Evolutionary conservation across 2,888 invertebrate species (phyloP).

Genomic region (Dastarcus helophoroides): DNA sequence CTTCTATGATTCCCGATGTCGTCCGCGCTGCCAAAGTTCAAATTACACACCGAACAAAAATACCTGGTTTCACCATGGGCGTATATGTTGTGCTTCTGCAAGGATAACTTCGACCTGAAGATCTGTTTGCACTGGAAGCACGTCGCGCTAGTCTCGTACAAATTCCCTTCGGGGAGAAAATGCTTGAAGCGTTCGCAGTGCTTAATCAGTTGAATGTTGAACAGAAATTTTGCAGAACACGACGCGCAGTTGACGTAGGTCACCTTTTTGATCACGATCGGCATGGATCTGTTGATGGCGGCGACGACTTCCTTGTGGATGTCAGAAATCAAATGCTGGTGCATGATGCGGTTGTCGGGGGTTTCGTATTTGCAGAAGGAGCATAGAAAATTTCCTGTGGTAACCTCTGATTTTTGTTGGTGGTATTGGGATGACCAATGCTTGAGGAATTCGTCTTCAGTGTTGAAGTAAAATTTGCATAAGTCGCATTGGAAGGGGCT

Average conservation of each 20-base stretch:
- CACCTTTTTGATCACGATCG: constrained; percentile 62
- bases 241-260: constrained; percentile 50
- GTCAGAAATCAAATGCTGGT: constrained; percentile 50
- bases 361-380: constrained; percentile 62
- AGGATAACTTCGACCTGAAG: constrained; percentile 49
- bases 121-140: constrained; percentile 50
- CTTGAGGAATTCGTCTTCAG: constrained; percentile 52
- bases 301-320: constrained; percentile 63
- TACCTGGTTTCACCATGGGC: constrained; percentile 49
- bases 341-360: constrained; percentile 52
- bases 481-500: constrained; percentile 77
- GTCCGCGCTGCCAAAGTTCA: constrained; percentile 47
- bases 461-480: constrained; percentile 78
- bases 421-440: constrained; percentile 66
- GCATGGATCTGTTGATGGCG: constrained; percentile 69
- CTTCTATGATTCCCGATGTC: constrained; percentile 58
- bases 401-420: constrained; percentile 37
- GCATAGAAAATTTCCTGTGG: constrained; percentile 57
- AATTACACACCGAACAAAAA: constrained; percentile 56
- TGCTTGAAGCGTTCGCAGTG: constrained; percentile 44
- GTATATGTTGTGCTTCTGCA: constrained; percentile 55
- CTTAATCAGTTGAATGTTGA: constrained; percentile 60
- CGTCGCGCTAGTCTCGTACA: constrained; percentile 44
- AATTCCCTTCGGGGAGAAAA: constrained; percentile 11
- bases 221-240: constrained; percentile 58